phyloP scores from a whole-genome alignment of 2,113 vertebrate species.

The Dryoscopus gambensis region DNA sequence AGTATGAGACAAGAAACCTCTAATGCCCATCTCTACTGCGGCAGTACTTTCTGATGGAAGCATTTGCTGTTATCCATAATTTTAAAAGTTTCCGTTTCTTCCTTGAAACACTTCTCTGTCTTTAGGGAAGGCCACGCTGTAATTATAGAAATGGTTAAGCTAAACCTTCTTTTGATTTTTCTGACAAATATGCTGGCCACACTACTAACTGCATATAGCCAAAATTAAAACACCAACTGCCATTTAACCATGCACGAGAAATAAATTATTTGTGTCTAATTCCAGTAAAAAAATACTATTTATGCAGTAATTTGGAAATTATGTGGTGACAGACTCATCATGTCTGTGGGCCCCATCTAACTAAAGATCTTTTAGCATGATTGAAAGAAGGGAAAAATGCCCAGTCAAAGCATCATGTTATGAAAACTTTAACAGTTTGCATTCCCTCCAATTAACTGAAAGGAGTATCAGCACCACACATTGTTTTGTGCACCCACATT shows the following conservation, averaged over 20 bases:
- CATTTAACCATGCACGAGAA: background rate
- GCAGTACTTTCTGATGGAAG: background rate
- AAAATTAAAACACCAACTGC: constrained; percentile 16
- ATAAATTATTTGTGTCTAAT: background rate
- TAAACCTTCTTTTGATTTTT: background rate
- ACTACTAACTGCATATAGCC: background rate
- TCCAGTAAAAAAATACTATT: background rate
- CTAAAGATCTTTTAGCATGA: background rate
- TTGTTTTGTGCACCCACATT: background rate
- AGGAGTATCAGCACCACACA: background rate
- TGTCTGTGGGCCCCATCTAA: background rate
- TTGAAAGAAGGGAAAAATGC: background rate
- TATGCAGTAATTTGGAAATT: background rate
- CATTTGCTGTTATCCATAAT: background rate
- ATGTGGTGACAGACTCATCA: background rate
- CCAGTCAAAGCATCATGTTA: background rate
- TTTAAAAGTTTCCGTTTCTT: background rate
- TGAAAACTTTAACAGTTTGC: background rate
- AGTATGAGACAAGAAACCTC: background rate
- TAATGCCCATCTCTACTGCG: background rate
- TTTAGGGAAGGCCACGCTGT: background rate
- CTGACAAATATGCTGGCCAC: background rate
- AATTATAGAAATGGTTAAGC: background rate
- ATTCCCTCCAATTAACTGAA: background rate
- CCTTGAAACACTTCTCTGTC: background rate